These are phyloP conservation scores for Stictocephala bisonia DNA, from an alignment of 2,888 invertebrate species.

Conservation along the genomic window DNA sequence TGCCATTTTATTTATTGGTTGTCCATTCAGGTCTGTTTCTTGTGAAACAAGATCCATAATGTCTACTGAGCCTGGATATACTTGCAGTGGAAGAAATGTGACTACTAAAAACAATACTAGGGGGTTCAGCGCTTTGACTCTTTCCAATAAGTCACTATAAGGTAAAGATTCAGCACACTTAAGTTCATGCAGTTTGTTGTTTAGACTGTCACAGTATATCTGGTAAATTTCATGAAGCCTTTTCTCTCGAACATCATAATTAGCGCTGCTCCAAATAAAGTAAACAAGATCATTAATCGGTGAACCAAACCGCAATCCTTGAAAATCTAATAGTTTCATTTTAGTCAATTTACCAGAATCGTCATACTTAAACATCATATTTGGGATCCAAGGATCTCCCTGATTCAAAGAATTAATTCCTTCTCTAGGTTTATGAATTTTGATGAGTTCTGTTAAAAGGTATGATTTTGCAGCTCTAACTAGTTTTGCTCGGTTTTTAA, in stretches of 20 bases:
- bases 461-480: background rate
- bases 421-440: background rate
- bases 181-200: slow-evolving; percentile 2
- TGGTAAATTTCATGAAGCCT: slow-evolving; percentile 16
- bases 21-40: background rate
- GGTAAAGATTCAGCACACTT: slow-evolving; percentile 8
- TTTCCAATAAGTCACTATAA: background rate
- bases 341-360: background rate
- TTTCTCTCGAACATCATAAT: background rate
- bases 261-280: slow-evolving; percentile 32
- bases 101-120: no score
- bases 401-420: slow-evolving; percentile 23
- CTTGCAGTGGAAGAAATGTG: no score
- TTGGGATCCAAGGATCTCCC: slow-evolving; percentile 37
- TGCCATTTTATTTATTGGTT: no score
- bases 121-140: background rate
- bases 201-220: slow-evolving; percentile 15
- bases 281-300: slow-evolving; percentile 10
- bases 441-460: background rate
- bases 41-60: background rate
- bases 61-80: background rate
- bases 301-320: slow-evolving; percentile 3
- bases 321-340: slow-evolving; percentile 33
- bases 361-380: slow-evolving; percentile 37
- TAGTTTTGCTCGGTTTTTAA: background rate